Conservation (phyloP, 2,888 invertebrate genomes). For the Zootermopsis nevadensis region DNA sequence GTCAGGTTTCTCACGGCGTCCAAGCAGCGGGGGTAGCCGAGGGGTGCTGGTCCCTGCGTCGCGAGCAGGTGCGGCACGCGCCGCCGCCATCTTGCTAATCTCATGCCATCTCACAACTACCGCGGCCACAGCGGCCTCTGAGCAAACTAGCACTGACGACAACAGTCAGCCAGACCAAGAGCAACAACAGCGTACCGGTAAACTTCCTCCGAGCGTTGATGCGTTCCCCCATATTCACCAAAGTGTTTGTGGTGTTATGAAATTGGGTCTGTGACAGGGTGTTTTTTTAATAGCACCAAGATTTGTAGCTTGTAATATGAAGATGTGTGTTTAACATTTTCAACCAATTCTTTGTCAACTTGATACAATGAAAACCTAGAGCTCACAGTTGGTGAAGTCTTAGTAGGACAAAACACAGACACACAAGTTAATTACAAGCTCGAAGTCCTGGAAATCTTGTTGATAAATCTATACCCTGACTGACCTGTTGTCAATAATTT, state of each 20-base stretch:
- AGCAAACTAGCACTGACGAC: conserved; percentile 41
- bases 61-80: conserved; percentile 92
- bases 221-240: conserved; percentile 3
- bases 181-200: conserved; percentile 45
- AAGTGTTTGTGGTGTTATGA: background rate
- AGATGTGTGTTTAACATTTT: too few species aligned
- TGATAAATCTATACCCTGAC: background rate
- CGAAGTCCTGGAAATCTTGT: background rate
- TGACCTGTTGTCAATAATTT: background rate
- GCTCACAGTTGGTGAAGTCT: too few species aligned
- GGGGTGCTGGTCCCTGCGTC: conserved; percentile 82
- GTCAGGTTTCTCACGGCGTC: conserved; percentile 66
- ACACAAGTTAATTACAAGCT: background rate
- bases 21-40: conserved; percentile 72
- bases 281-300: background rate
- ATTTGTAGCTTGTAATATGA: background rate
- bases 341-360: too few species aligned
- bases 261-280: background rate
- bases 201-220: conserved; percentile 36
- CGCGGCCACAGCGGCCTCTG: conserved; percentile 47
- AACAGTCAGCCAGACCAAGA: conserved; percentile 44
- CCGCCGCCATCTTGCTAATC: conserved; percentile 95
- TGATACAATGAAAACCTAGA: too few species aligned
- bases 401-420: background rate
- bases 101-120: conserved; percentile 77